These are phyloP conservation scores for Myoxocephalus aenaeus DNA, from an alignment of 2,797 vertebrate species.

Conservation along the genomic window DNA sequence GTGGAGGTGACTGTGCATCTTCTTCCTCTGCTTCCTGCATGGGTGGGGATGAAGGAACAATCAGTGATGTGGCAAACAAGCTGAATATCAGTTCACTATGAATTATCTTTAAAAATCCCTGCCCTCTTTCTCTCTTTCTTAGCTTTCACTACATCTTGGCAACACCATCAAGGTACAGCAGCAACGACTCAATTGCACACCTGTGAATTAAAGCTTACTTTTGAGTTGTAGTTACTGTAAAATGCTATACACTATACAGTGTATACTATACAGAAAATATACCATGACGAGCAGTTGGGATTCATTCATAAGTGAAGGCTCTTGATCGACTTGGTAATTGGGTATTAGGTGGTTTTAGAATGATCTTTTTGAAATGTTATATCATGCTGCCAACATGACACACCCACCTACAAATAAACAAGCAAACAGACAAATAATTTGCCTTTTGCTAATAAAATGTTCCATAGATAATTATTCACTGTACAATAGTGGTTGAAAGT, in stretches of 20 bases:
- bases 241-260: no score
- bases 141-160: background rate
- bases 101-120: background rate
- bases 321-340: background rate
- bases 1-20: conserved; percentile 93
- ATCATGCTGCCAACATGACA: background rate
- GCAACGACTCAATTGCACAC: background rate
- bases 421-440: background rate
- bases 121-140: background rate
- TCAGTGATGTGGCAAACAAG: conserved; percentile 9
- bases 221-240: conserved; percentile 1
- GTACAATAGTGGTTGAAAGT: background rate
- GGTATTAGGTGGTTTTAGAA: background rate
- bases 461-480: background rate
- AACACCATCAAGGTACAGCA: background rate
- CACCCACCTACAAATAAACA: background rate
- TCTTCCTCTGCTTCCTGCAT: conserved; percentile 93
- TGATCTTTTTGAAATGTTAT: background rate
- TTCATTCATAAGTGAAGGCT: background rate
- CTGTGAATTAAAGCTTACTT: background rate
- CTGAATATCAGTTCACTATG: background rate
- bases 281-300: background rate
- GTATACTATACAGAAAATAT: background rate
- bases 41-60: conserved; percentile 23
- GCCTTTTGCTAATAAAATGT: background rate